phyloP scores from a whole-genome alignment of 2,888 invertebrate species.

The Drosophila gaucha region DNA sequence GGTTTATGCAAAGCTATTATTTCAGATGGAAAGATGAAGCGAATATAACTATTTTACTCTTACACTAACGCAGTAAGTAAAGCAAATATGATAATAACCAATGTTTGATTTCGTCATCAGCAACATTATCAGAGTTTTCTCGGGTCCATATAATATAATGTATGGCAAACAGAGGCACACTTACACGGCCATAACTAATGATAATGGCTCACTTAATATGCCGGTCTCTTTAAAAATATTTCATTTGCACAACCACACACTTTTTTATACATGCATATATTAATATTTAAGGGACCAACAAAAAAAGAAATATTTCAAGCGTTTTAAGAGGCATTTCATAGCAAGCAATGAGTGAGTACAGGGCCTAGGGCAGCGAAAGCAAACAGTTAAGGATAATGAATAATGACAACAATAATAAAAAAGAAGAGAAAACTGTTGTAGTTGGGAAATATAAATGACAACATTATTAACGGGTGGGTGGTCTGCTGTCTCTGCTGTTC shows the following conservation, averaged over 20 bases:
- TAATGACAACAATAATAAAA: constrained; percentile 52
- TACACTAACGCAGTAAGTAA: no score
- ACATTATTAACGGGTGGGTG: constrained; percentile 60
- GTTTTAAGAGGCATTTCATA: constrained; percentile 36
- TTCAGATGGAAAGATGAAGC: no score
- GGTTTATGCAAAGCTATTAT: no score
- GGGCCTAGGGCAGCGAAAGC: constrained; percentile 24
- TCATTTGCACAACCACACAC: constrained; percentile 48
- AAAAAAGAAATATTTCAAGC: constrained; percentile 41
- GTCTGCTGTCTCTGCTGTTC: constrained; percentile 21
- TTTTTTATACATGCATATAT: constrained; percentile 14
- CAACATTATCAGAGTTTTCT: constrained; percentile 19
- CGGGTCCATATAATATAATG: not conserved
- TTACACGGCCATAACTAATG: constrained; percentile 57
- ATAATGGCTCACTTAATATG: constrained; percentile 65
- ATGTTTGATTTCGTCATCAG: constrained; percentile 46
- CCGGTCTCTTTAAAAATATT: constrained; percentile 37
- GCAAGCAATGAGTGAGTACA: constrained; percentile 11
- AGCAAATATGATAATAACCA: constrained; percentile 1
- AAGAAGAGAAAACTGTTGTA: constrained; percentile 37
- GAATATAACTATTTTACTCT: no score
- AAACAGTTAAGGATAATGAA: constrained; percentile 60
- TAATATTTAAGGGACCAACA: constrained; percentile 24
- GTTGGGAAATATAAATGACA: constrained; percentile 61
- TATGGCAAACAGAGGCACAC: constrained; percentile 5